A percentile compares a stretch with the other conserved stretches of the same genome.
Conservation (phyloP, 1,140 invertebrate species). For the Oreohelix idahoensis region DNA sequence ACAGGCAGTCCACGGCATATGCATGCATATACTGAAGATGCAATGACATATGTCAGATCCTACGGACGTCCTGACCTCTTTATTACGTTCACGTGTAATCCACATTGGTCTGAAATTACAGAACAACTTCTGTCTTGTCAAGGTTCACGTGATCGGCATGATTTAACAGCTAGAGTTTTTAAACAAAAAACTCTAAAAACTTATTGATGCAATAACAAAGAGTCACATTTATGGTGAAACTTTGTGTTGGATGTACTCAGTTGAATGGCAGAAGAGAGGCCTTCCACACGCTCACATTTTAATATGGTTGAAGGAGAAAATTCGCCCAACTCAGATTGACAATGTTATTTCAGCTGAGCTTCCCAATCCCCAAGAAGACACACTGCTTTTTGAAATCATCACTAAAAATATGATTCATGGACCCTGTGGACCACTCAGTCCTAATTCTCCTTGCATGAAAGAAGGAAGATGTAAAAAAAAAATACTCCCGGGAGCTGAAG, state of each 20-base stretch:
- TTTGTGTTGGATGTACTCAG: conserved; percentile 57
- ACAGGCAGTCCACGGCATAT: no score
- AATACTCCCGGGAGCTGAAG: not conserved
- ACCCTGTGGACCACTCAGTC: conserved; percentile 50
- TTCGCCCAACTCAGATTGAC: conserved; percentile 14
- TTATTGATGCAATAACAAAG: no score
- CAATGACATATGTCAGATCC: no score
- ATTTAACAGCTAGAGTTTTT: no score
- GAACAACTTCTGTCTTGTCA: no score
- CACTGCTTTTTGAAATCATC: conserved; percentile 44
- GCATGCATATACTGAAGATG: no score
- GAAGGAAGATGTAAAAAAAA: conserved; percentile 30
- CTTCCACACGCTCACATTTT: conserved; percentile 76
- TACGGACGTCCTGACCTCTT: no score
- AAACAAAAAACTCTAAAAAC: no score
- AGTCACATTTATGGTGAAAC: no score
- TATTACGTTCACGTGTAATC: no score
- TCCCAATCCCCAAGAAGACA: conserved; percentile 7
- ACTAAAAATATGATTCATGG: conserved; percentile 54
- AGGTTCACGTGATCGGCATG: no score
- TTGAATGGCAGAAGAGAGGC: conserved; percentile 76
- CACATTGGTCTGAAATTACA: no score
- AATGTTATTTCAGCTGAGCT: conserved; percentile 10
- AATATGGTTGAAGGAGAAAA: conserved; percentile 62
- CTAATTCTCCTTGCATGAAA: conserved; percentile 53